Evolutionary conservation across 2,888 invertebrate genomes (phyloP).

Genomic region (Bunonema sp.): DNA sequence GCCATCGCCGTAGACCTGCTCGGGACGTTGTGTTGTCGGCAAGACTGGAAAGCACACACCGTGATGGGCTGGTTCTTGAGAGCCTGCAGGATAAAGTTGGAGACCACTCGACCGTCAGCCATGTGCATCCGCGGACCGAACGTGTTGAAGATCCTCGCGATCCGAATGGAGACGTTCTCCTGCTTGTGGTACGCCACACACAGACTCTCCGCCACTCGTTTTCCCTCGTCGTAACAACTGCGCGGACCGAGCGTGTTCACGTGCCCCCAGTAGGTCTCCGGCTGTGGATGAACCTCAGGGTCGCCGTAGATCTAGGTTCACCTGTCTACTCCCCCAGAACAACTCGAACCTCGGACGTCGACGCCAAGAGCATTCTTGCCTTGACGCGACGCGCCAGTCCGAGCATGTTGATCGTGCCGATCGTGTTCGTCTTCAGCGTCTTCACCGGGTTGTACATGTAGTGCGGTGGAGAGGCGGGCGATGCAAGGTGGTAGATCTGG

Average conservation of each 20-base stretch:
- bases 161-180: slow-evolving; percentile 80
- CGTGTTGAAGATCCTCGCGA: slow-evolving; percentile 94
- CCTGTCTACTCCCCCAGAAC: no score
- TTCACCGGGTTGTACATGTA: slow-evolving; percentile 99
- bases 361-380: slow-evolving; percentile 59
- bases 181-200: slow-evolving; percentile 85
- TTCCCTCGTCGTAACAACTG: slow-evolving; percentile 98
- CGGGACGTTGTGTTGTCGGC: neutral
- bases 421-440: slow-evolving; percentile 92
- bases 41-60: slow-evolving; percentile 49
- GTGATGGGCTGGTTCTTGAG: slow-evolving; percentile 83
- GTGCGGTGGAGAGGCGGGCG: slow-evolving; percentile 94
- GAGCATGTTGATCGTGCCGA: slow-evolving; percentile 57
- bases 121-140: slow-evolving; percentile 97
- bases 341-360: slow-evolving; percentile 95
- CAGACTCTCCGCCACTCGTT: slow-evolving; percentile 85
- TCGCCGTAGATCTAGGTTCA: slow-evolving; percentile 99
- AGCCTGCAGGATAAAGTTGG: slow-evolving; percentile 92
- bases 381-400: slow-evolving; percentile 43
- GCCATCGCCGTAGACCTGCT: slow-evolving; percentile 52
- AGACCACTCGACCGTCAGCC: slow-evolving; percentile 92
- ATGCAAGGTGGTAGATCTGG: slow-evolving; percentile 90
- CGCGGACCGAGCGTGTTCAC: slow-evolving; percentile 79
- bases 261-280: slow-evolving; percentile 84
- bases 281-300: slow-evolving; percentile 86